phyloP scores from a whole-genome alignment of 2,888 invertebrate genomes.

The Sipha maydis region DNA sequence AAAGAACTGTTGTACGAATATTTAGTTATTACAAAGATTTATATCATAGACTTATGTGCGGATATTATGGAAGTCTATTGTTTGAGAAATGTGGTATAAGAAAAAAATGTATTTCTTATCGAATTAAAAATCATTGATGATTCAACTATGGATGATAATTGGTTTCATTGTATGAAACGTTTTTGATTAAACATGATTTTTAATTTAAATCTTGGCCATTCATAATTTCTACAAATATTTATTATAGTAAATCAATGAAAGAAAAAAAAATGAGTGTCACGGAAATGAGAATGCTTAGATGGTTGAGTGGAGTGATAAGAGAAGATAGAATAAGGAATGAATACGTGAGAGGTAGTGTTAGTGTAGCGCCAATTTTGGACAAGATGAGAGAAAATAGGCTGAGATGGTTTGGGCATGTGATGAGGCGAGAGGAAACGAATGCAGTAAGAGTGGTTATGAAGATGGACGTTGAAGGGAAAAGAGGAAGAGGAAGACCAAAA shows the following conservation, averaged over 20 bases:
- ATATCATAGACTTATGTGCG: not conserved
- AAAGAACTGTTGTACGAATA: not conserved
- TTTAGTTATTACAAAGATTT: not conserved
- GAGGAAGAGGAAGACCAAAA: no score
- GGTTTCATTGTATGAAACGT: not conserved
- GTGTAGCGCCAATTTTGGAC: no score
- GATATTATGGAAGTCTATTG: constrained; percentile 1
- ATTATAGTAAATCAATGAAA: not conserved
- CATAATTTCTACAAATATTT: not conserved
- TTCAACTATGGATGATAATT: constrained; percentile 12
- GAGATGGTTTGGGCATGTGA: no score
- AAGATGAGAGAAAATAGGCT: no score
- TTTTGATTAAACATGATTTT: not conserved
- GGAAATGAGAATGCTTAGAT: no score
- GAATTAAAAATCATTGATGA: not conserved
- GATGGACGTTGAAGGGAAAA: no score
- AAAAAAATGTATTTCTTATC: not conserved
- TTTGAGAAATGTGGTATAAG: not conserved
- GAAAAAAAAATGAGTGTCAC: no score
- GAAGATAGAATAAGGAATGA: no score
- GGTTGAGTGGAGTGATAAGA: no score
- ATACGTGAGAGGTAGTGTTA: no score
- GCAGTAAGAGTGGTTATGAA: no score
- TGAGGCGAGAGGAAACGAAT: no score
- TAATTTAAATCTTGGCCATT: not conserved